These are phyloP conservation scores for Bembecia ichneumoniformis DNA, from an alignment of 2,888 invertebrate species.

Conservation along the genomic window DNA sequence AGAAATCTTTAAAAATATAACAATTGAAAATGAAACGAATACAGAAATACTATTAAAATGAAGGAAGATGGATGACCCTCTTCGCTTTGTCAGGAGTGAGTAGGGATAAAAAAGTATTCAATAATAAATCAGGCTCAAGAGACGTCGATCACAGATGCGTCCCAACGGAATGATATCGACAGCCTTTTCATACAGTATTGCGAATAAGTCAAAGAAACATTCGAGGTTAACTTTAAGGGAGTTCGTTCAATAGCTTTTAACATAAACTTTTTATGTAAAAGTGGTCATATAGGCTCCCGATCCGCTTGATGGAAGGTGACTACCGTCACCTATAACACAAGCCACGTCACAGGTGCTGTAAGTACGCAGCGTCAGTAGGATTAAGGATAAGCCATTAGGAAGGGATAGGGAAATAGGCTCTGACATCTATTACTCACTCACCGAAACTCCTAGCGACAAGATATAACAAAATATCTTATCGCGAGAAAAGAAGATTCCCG, in stretches of 20 bases:
- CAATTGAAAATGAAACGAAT: background rate
- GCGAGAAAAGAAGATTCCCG: no score
- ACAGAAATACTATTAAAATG: constrained; percentile 8
- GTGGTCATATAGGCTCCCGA: no score
- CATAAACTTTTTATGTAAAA: background rate
- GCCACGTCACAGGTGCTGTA: no score
- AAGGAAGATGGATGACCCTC: constrained; percentile 49
- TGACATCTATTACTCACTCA: no score
- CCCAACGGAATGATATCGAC: constrained; percentile 29
- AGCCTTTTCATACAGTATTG: constrained; percentile 30
- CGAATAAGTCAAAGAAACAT: constrained; percentile 5
- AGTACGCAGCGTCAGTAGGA: no score
- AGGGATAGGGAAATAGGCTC: no score
- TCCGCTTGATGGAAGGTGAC: no score
- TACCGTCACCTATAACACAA: no score
- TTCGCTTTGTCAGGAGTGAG: constrained; percentile 37
- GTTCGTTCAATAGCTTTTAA: background rate
- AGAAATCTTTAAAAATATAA: no score
- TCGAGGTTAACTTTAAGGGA: background rate
- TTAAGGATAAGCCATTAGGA: no score
- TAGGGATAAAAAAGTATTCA: constrained; percentile 46
- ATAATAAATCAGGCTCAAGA: constrained; percentile 54
- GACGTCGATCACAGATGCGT: constrained; percentile 63
- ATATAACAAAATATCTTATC: no score
- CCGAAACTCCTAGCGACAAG: no score